These are phyloP conservation scores for Subacronicta megacephala DNA, from an alignment of 2,888 invertebrate species.

Conservation along the genomic window DNA sequence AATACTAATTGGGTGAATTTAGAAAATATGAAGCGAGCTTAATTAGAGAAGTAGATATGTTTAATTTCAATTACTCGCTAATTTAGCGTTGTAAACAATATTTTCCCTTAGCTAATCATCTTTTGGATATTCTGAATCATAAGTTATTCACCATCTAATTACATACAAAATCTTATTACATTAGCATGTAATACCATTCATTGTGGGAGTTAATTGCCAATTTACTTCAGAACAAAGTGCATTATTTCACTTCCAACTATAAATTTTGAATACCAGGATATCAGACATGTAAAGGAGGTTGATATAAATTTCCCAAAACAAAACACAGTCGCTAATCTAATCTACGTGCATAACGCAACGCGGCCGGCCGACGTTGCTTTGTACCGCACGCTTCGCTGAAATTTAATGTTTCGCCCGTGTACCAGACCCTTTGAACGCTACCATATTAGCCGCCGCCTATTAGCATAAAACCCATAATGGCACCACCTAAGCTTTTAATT, in stretches of 20 bases:
- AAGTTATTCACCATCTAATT: not conserved
- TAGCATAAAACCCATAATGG: conserved; percentile 86
- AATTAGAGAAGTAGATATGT: conserved; percentile 19
- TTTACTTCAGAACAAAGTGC: conserved; percentile 21
- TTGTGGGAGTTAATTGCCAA: conserved; percentile 13
- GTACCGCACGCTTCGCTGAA: conserved; percentile 72
- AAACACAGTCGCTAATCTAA: conserved; percentile 70
- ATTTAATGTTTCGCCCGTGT: conserved; percentile 78
- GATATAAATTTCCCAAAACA: conserved; percentile 43
- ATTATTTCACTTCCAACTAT: conserved; percentile 31
- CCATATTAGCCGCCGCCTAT: conserved; percentile 82
- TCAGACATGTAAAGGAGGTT: conserved; percentile 40
- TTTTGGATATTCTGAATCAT: conserved; percentile 5
- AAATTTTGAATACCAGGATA: conserved; percentile 31
- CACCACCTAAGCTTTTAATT: conserved; percentile 85
- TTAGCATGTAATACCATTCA: no score
- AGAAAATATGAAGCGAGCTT: conserved; percentile 20
- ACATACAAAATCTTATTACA: conserved; percentile 13
- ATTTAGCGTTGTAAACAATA: conserved; percentile 30
- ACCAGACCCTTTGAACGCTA: conserved; percentile 79
- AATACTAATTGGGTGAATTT: conserved; percentile 37
- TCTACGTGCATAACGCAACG: conserved; percentile 61
- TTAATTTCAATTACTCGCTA: conserved; percentile 27
- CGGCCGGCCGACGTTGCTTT: conserved; percentile 63
- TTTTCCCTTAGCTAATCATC: conserved; percentile 4